Evolutionary conservation across 2,888 invertebrate genomes (phyloP), one percentile per base, ranked within the genome.

Genomic region (Eupithecia abbreviata): DNA sequence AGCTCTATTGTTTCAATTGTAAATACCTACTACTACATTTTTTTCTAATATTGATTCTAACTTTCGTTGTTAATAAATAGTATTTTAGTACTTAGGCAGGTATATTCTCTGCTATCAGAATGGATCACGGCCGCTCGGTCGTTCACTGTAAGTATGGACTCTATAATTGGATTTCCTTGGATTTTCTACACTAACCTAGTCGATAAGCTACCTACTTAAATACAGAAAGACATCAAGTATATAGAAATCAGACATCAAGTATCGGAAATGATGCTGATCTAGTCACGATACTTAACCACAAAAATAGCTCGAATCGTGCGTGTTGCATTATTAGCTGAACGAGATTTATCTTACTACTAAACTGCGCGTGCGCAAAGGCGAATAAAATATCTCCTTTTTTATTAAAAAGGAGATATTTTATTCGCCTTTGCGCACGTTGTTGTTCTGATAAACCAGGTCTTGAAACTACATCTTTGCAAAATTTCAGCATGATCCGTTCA

Each of bases 141-240:
- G 55, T 43, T 43, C 55, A 58, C 43, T 18, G 18, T 71, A 42
- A 43, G 43, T 55, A 58, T 18, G 43, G 43, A 43, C 58, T 18
- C 71, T 58, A 30, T 73, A 74, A 62, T 70, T 70, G 70, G 70
- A 55, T 65, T 74, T 49, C 71, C 65, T 18, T 51, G 65, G n/a
- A 70, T 71, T 71, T 74, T 51, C 65, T 71, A 18, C 12, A 62
- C 62, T 62, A 62, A 62, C 62, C 58, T 58, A 58, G 30, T 62
- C 62, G 30, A 30, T 62, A 62, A 62, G 62, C 62, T 62, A 18
- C 62, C 62, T 62, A 18, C 62, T 18, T 58, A n/a, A 9, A 18
- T 18, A 58, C 18, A 58, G 55, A 18, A 18, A 58, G 18, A 58
- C 55, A 58, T 18, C 18, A 58, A 58, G 55, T 58, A n/a, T 7